A percentile compares a stretch with the other conserved stretches of the same genome.
Evolutionary conservation across 53 echinoderm and acorn worm genomes (phyloP).

Genomic region (Patiria pectinifera): DNA sequence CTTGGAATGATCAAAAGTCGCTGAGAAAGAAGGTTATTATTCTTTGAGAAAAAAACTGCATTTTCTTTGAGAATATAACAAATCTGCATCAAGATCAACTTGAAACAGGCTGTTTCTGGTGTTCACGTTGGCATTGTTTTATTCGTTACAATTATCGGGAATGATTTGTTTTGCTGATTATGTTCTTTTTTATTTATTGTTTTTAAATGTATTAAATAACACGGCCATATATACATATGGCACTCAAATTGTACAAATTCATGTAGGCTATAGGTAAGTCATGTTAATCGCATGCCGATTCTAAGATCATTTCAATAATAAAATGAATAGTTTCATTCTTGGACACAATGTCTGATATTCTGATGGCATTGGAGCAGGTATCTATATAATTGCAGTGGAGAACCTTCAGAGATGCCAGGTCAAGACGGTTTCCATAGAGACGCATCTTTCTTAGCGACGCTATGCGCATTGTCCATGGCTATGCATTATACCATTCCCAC

Average conservation of each 20-base stretch:
- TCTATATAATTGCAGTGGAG: neutral
- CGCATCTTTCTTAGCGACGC: neutral
- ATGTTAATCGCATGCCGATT: slow-evolving; percentile 27
- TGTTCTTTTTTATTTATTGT: neutral
- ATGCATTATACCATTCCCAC: neutral
- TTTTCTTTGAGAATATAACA: too few relatives aligned
- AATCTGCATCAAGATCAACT: too few relatives aligned
- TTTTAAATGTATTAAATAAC: neutral
- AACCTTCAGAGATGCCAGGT: neutral
- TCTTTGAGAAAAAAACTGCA: too few relatives aligned
- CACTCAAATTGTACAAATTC: slow-evolving; percentile 37
- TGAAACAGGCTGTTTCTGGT: neutral
- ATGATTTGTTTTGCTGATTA: neutral
- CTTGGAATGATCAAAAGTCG: too few relatives aligned
- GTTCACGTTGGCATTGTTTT: neutral
- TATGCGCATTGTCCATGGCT: neutral
- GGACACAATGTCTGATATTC: neutral
- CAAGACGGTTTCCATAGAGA: neutral
- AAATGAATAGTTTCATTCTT: neutral
- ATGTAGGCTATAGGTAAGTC: slow-evolving; percentile 25
- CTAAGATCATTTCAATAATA: neutral
- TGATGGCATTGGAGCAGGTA: neutral
- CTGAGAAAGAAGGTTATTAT: too few relatives aligned
- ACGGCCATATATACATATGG: neutral
- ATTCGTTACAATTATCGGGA: neutral